A percentile compares a stretch with the other conserved stretches of the same genome.
Evolutionary conservation across 2,113 vertebrate species (phyloP).

Genomic region (Noturus placidus): DNA sequence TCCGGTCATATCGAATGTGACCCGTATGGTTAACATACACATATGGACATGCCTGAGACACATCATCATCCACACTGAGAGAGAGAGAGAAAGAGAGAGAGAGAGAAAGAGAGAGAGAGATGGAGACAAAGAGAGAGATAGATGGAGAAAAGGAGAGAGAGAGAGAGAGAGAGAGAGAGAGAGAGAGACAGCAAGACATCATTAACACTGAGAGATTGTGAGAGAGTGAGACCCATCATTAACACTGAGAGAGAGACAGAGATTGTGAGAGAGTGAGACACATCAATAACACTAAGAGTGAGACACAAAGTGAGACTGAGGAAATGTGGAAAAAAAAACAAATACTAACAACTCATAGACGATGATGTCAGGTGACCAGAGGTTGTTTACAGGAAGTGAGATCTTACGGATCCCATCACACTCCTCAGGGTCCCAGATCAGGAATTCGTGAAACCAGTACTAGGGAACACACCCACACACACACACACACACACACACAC

Average conservation of each 20-base stretch:
- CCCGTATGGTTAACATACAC: slow-evolving; percentile 79
- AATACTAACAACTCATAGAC: slow-evolving; percentile 75
- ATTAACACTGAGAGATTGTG: background rate
- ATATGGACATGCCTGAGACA: slow-evolving; percentile 73
- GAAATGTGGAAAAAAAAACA: background rate
- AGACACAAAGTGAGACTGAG: background rate
- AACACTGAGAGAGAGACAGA: slow-evolving; percentile 59
- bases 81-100: slow-evolving; percentile 20
- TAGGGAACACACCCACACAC: slow-evolving; percentile 46
- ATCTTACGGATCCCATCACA: slow-evolving; percentile 71
- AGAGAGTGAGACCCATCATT: slow-evolving; percentile 55
- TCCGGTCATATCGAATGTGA: slow-evolving; percentile 74
- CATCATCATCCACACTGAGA: slow-evolving; percentile 73
- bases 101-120: background rate
- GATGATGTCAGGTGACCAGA: slow-evolving; percentile 81
- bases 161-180: background rate
- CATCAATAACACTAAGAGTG: background rate
- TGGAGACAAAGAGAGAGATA: slow-evolving; percentile 49
- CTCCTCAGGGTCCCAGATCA: slow-evolving; percentile 74
- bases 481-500: background rate
- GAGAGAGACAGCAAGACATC: background rate
- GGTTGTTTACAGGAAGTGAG: slow-evolving; percentile 72
- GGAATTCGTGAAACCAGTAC: slow-evolving; percentile 77
- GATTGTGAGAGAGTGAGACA: background rate
- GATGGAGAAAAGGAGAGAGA: background rate